Evolutionary conservation across 2,797 vertebrate genomes (phyloP), one percentile per base, ranked within the genome.

Genomic region (Melanogrammus aeglefinus): DNA sequence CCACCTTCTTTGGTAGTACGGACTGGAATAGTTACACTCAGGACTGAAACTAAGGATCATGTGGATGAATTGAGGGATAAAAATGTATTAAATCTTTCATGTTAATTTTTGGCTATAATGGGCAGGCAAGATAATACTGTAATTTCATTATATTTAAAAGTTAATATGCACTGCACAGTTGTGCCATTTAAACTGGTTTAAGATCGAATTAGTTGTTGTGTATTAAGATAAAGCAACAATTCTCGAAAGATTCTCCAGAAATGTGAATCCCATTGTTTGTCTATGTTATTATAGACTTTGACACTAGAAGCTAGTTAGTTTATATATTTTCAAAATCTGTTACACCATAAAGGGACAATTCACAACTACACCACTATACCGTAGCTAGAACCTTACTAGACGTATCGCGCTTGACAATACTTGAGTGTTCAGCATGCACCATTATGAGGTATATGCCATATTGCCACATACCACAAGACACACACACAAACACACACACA

Each of bases 391-490:
- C 57, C 57, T 24, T 24, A 57, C 51, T 21, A 63, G 57, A 63
- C 21, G 24, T 24, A 63, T 63, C 57, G 4, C 57, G 1, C 57
- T 24, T 8, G 24, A 8, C 57, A 63, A 63, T 63, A 63, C 57
- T 8, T 63, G 57, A 63, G 57, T n/a, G 16, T 5, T 13, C 5
- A n/a, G 21, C 31, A 3, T 33, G 31, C 31, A 33, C 31, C 4
- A 33, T 33, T 33, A 33, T 33, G 31, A 33, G 3, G 57, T 63
- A 63, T 63, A 63, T 18, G 8, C 21, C 57, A 63, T 24, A 63
- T 63, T 14, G n/a, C n/a, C 74, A 72, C 75, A 86, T 81, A 81
- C 69, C 70, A 75, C 84, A 80, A 80, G 81, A 75, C 77, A 73
- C 80, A 41, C 76, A 77, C 44, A 35, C 44, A 10, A 35, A 51